Evolutionary conservation across 2,888 invertebrate genomes (phyloP).

Genomic region (Erynnis tages): DNA sequence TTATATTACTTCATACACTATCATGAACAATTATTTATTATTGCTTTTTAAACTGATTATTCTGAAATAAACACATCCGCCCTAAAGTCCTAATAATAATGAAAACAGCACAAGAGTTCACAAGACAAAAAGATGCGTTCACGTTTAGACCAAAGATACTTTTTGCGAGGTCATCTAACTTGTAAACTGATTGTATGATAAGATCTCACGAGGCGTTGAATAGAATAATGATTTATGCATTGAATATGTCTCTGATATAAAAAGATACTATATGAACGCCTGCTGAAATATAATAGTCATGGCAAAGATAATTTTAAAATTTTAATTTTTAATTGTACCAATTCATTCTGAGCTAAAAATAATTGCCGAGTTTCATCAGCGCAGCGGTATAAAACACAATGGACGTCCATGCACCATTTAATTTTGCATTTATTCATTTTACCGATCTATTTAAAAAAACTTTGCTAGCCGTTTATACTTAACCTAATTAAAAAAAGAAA

Average conservation of each 20-base stretch:
- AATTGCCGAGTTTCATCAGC: too few relatives aligned
- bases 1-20: slow-evolving; percentile 3
- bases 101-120: too few relatives aligned
- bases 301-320: too few relatives aligned
- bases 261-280: not conserved
- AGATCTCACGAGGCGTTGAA: slow-evolving; percentile 16
- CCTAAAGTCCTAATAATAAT: slow-evolving; percentile 1
- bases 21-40: not conserved
- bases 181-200: slow-evolving; percentile 21
- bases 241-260: not conserved
- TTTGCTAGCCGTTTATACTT: too few relatives aligned
- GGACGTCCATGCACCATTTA: too few relatives aligned
- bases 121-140: slow-evolving; percentile 31
- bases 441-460: too few relatives aligned
- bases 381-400: too few relatives aligned
- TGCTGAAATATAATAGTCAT: not conserved
- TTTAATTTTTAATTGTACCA: not conserved
- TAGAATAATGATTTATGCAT: slow-evolving; percentile 16
- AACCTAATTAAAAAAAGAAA: too few relatives aligned
- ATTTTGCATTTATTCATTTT: too few relatives aligned
- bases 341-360: too few relatives aligned
- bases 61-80: not conserved
- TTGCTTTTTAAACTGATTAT: slow-evolving; percentile 1
- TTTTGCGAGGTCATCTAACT: slow-evolving; percentile 24
- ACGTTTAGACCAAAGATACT: slow-evolving; percentile 27